Conservation (phyloP, 2,797 vertebrate genomes). For the Spheniscus humboldti region DNA sequence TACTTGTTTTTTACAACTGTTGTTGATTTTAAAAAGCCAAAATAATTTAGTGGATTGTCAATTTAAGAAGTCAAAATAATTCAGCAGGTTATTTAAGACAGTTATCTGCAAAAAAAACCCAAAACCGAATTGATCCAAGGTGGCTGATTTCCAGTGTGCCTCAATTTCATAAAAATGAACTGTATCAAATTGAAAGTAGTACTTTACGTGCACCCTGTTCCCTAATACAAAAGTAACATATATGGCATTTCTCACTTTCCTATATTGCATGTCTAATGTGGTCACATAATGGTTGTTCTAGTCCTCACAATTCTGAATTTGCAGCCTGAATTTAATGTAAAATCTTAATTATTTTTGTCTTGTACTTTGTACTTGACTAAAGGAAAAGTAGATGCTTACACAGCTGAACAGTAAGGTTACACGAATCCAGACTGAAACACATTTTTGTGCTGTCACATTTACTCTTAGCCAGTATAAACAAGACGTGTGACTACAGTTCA, state of each 20-base stretch:
- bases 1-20: background rate
- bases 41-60: background rate
- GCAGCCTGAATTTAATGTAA: background rate
- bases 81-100: background rate
- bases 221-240: background rate
- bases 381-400: background rate
- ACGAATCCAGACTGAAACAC: background rate
- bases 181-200: background rate
- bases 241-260: background rate
- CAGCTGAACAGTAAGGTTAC: background rate
- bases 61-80: background rate
- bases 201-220: background rate
- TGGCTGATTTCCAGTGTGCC: background rate
- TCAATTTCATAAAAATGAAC: background rate
- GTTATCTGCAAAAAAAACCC: background rate
- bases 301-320: background rate
- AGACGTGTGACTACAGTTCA: accelerated
- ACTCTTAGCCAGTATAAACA: background rate
- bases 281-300: background rate
- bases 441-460: background rate
- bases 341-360: background rate
- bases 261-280: background rate
- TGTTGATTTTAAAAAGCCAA: background rate
- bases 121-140: background rate
- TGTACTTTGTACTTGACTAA: background rate